Evolutionary conservation across 2,888 invertebrate species (phyloP).

Genomic region (Microchrysa polita): DNA sequence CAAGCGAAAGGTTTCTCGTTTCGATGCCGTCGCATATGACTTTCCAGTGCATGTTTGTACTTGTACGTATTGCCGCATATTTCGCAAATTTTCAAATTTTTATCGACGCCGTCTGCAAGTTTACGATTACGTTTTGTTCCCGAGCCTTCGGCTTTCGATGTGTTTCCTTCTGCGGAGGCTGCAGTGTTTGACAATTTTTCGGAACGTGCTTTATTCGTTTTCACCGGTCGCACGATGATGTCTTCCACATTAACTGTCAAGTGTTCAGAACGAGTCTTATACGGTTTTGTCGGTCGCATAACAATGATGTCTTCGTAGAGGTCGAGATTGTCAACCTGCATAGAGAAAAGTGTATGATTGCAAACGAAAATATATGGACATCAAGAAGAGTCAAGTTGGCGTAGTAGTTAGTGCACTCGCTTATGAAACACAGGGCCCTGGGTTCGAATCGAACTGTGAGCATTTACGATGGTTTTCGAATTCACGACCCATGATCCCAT

Average conservation of each 20-base stretch:
- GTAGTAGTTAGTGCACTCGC: too few species aligned
- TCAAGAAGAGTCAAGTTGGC: background rate
- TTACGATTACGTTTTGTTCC: slow-evolving; percentile 42
- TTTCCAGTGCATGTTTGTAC: slow-evolving; percentile 60
- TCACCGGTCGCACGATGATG: slow-evolving; percentile 45
- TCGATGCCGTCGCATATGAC: slow-evolving; percentile 62
- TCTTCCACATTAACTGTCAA: background rate
- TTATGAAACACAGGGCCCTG: too few species aligned
- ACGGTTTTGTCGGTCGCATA: slow-evolving; percentile 45
- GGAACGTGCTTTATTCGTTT: slow-evolving; percentile 40
- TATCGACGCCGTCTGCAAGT: background rate
- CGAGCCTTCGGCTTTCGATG: slow-evolving; percentile 46
- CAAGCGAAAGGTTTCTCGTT: slow-evolving; percentile 61
- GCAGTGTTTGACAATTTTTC: slow-evolving; percentile 38
- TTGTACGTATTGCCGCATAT: slow-evolving; percentile 63
- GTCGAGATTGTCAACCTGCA: slow-evolving; percentile 9
- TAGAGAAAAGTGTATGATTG: background rate
- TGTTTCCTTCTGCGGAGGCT: slow-evolving; percentile 18
- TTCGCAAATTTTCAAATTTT: slow-evolving; percentile 60
- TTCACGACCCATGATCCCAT: too few species aligned
- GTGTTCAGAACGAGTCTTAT: too few species aligned
- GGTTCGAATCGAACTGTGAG: too few species aligned
- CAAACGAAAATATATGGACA: background rate
- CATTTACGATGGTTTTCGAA: too few species aligned
- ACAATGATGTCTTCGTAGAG: slow-evolving; percentile 9